Conservation (phyloP, 2,113 vertebrate genomes). For the Petroica traversi region DNA sequence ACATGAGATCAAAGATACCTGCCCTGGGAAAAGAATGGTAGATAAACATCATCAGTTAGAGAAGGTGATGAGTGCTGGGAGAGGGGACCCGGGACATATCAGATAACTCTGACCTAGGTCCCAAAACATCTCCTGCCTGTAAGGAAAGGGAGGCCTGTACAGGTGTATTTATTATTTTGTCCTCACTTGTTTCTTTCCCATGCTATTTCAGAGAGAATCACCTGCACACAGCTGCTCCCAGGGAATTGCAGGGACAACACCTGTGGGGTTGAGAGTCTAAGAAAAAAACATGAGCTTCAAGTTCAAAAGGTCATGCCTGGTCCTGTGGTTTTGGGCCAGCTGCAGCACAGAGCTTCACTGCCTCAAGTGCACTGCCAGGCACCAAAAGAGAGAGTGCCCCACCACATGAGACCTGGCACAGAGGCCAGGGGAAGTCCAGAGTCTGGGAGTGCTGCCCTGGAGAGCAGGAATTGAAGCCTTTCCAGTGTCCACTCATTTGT, state of each 20-base stretch:
- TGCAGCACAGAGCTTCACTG: background rate
- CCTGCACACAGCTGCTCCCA: background rate
- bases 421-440: background rate
- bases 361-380: fast-evolving
- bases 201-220: background rate
- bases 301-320: background rate
- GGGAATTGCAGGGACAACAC: background rate
- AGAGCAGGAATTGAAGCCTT: background rate
- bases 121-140: constrained; percentile 10
- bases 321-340: constrained; percentile 16
- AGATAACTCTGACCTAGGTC: constrained; percentile 3
- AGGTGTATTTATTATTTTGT: constrained; percentile 64
- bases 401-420: background rate
- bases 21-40: constrained; percentile 33
- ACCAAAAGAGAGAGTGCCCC: background rate
- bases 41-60: constrained; percentile 10
- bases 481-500: background rate
- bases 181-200: constrained; percentile 7
- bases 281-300: background rate
- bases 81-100: background rate
- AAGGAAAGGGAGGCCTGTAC: background rate
- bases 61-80: background rate
- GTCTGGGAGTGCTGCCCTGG: background rate
- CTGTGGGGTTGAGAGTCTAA: background rate
- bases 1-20: constrained; percentile 40